These are phyloP conservation scores for Burhinus oedicnemus DNA, from an alignment of 2,113 vertebrate genomes.

Conservation along the genomic window DNA sequence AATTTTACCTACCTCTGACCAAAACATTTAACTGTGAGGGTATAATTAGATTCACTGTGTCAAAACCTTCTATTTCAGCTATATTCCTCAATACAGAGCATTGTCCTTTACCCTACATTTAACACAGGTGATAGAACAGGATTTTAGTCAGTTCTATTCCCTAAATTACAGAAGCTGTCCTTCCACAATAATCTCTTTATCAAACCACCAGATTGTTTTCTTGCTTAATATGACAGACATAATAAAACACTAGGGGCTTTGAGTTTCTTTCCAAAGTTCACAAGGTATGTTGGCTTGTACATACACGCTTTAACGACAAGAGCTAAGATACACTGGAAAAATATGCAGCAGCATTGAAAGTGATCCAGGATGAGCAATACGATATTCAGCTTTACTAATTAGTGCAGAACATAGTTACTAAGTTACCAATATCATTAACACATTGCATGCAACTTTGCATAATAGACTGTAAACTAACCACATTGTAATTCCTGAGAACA, in stretches of 20 bases:
- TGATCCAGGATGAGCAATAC: slow-evolving; percentile 54
- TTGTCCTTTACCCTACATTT: neutral
- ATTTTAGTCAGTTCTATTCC: neutral
- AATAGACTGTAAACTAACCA: slow-evolving; percentile 49
- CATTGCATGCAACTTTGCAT: slow-evolving; percentile 36
- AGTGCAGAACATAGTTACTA: slow-evolving; percentile 36
- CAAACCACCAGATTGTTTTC: slow-evolving; percentile 37
- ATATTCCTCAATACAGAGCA: neutral
- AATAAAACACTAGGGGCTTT: slow-evolving; percentile 27
- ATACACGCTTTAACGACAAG: slow-evolving; percentile 26
- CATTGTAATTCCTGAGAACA: slow-evolving; percentile 32
- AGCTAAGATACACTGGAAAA: slow-evolving; percentile 23
- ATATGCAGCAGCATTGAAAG: slow-evolving; percentile 38
- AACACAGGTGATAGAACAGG: neutral
- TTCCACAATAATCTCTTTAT: slow-evolving; percentile 50
- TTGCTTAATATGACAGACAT: slow-evolving; percentile 18
- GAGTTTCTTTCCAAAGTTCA: slow-evolving; percentile 52
- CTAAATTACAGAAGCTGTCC: neutral
- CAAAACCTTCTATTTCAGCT: slow-evolving; percentile 1
- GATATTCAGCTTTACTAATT: slow-evolving; percentile 50
- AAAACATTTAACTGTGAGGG: neutral
- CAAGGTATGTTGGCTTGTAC: slow-evolving; percentile 33
- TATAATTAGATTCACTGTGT: neutral
- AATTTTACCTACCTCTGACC: neutral
- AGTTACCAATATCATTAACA: slow-evolving; percentile 57